These are phyloP conservation scores for Salvelinus sp. DNA, from an alignment of 2,113 vertebrate species.

Conservation along the genomic window DNA sequence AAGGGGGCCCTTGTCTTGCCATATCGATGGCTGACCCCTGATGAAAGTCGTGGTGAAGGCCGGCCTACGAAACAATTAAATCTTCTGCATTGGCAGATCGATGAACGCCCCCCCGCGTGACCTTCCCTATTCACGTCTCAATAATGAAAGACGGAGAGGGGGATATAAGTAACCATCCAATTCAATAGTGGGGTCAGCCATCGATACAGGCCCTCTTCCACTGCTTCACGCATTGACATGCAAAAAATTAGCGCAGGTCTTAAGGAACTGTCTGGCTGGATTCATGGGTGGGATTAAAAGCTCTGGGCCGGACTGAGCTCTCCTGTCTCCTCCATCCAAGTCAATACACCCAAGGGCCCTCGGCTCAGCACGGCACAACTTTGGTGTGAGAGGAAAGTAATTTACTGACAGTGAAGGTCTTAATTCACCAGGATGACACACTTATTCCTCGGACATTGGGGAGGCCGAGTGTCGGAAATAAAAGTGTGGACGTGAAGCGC, in stretches of 20 bases:
- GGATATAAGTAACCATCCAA: conserved; percentile 63
- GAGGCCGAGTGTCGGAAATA: neutral
- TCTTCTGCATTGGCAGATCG: conserved; percentile 58
- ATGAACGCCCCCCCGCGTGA: conserved; percentile 47
- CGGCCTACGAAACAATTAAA: conserved; percentile 57
- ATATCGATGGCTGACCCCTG: neutral
- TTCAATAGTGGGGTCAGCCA: conserved; percentile 39
- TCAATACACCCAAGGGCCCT: conserved; percentile 57
- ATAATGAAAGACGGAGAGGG: conserved; percentile 65
- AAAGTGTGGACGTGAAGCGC: neutral
- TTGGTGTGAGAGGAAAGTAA: conserved; percentile 57
- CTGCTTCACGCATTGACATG: conserved; percentile 43
- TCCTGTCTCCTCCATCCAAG: conserved; percentile 39
- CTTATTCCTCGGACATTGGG: conserved; percentile 13
- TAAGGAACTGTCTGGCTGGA: conserved; percentile 58
- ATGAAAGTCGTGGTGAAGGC: conserved; percentile 34
- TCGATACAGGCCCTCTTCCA: conserved; percentile 54
- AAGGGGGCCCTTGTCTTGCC: no score
- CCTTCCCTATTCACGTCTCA: conserved; percentile 67
- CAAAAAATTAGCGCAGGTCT: conserved; percentile 53
- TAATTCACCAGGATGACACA: conserved; percentile 34
- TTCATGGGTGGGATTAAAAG: conserved; percentile 65
- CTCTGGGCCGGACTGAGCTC: conserved; percentile 49
- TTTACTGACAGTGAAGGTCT: conserved; percentile 47
- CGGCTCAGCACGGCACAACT: conserved; percentile 18